Conservation (phyloP, 2,888 invertebrate genomes). For the Lithophane leautieri region DNA sequence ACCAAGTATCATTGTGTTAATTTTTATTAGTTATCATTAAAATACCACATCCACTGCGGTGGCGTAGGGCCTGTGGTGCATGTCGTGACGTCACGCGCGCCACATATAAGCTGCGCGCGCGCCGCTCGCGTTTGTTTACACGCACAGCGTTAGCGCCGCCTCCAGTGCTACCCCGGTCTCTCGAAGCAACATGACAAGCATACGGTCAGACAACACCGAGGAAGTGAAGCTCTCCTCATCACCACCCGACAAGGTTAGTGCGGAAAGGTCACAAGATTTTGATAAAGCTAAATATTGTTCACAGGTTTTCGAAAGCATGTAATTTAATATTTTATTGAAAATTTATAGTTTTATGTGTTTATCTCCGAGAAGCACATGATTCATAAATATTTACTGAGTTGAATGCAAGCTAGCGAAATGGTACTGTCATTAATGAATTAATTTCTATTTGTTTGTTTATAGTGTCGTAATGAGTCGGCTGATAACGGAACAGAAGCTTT, state of each 20-base stretch:
- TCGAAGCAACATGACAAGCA: constrained; percentile 66
- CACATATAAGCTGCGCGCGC: constrained; percentile 73
- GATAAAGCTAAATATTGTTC: not conserved
- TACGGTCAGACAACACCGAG: constrained; percentile 53
- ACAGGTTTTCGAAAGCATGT: not conserved
- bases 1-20: not conserved
- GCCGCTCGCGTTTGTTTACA: constrained; percentile 81
- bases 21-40: constrained; percentile 24
- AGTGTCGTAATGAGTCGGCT: constrained; percentile 6
- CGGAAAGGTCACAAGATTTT: not conserved
- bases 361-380: not conserved
- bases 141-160: constrained; percentile 40
- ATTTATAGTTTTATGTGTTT: not conserved
- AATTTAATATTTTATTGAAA: not conserved
- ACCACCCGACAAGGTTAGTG: constrained; percentile 76
- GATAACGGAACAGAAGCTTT: constrained; percentile 12
- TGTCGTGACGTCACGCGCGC: constrained; percentile 59
- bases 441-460: constrained; percentile 14
- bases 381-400: constrained; percentile 1
- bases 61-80: not conserved
- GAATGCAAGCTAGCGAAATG: constrained; percentile 50
- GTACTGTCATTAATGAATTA: constrained; percentile 10
- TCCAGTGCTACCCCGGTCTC: constrained; percentile 43
- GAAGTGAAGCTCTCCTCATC: constrained; percentile 70
- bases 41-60: constrained; percentile 62